These are phyloP conservation scores for Odontothrips loti DNA, from an alignment of 2,888 invertebrate genomes.

Conservation along the genomic window DNA sequence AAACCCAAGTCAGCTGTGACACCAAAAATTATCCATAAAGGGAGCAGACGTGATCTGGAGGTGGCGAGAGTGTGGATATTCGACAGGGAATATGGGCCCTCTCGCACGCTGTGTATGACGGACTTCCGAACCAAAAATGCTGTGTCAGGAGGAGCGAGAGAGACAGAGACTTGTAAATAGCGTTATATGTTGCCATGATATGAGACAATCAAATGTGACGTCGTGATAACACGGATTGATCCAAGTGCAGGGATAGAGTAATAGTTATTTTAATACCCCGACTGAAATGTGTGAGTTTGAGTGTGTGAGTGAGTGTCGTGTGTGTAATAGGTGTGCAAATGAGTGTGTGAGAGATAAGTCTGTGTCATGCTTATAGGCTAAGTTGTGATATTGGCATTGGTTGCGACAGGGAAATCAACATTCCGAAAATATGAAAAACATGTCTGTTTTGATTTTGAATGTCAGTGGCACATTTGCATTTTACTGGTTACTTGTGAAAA, in stretches of 20 bases:
- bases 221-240: not conserved
- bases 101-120: not conserved
- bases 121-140: constrained; percentile 12
- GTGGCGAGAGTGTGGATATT: not conserved
- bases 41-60: not conserved
- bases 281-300: not conserved
- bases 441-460: too few relatives aligned
- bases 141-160: not conserved
- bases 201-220: constrained; percentile 1
- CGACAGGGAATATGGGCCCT: not conserved
- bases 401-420: not conserved
- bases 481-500: not conserved
- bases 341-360: not conserved
- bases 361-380: not conserved
- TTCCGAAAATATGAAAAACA: too few relatives aligned
- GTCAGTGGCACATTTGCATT: too few relatives aligned
- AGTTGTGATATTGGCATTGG: not conserved
- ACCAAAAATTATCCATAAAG: not conserved
- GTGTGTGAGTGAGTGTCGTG: not conserved
- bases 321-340: not conserved
- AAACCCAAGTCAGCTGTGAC: not conserved
- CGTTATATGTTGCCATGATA: not conserved
- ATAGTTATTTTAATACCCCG: not conserved
- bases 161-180: constrained; percentile 10
- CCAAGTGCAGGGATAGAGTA: constrained; percentile 2